Evolutionary conservation across 1,140 invertebrate species (phyloP).

Genomic region (Samia ricini): DNA sequence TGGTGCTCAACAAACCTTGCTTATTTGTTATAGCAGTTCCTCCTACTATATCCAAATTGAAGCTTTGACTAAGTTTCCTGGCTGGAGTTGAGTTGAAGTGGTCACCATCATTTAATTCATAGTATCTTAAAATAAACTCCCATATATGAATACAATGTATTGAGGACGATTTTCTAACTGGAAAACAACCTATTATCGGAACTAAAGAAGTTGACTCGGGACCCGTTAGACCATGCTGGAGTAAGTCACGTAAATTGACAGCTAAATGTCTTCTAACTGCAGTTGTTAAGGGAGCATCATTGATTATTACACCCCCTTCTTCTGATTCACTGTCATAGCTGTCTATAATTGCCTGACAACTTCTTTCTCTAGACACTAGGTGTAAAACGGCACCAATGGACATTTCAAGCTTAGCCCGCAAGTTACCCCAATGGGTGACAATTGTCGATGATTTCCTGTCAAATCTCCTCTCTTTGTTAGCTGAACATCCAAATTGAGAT

Average conservation of each 20-base stretch:
- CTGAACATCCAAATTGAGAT: constrained; percentile 94
- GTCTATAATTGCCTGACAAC: constrained; percentile 57
- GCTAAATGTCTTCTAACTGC: constrained; percentile 95
- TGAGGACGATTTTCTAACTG: constrained; percentile 79
- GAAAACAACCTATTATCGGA: constrained; percentile 94
- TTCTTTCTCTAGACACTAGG: constrained; percentile 77
- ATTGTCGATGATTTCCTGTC: constrained; percentile 83
- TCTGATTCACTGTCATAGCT: constrained; percentile 79
- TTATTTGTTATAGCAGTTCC: constrained; percentile 92
- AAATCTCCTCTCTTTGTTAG: constrained; percentile 95
- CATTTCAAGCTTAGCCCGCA: constrained; percentile 94
- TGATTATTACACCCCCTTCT: constrained; percentile 70
- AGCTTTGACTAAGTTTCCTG: constrained; percentile 97
- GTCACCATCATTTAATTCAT: constrained; percentile 69
- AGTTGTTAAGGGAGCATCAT: constrained; percentile 83
- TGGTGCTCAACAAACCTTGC: constrained; percentile 92
- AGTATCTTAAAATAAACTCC: constrained; percentile 67
- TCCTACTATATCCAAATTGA: constrained; percentile 96
- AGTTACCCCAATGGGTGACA: constrained; percentile 95
- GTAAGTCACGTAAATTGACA: constrained; percentile 91
- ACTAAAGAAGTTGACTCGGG: constrained; percentile 88
- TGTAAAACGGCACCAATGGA: constrained; percentile 90
- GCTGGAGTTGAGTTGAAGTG: constrained; percentile 97
- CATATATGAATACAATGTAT: constrained; percentile 76
- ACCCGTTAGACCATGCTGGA: constrained; percentile 94